Conservation (phyloP, 2,113 vertebrate species). For the Eidolon helvum region DNA sequence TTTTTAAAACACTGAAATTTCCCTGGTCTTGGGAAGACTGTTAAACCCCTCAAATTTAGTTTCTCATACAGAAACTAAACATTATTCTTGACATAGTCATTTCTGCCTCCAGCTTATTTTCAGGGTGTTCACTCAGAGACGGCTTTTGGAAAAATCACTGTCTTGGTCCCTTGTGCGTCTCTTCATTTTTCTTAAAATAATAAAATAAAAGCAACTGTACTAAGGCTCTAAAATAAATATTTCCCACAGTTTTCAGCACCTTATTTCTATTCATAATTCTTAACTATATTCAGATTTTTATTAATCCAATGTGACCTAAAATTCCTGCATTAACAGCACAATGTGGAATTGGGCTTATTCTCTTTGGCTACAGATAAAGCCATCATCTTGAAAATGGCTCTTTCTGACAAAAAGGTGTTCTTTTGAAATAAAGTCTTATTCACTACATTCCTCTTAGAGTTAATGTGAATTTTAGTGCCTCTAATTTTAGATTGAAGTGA, state of each 20-base stretch:
- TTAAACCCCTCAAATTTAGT: not conserved
- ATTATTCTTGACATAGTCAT: not conserved
- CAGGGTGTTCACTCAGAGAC: not conserved
- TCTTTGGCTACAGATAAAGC: constrained; percentile 95
- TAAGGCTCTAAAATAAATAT: constrained; percentile 84
- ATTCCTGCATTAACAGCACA: constrained; percentile 94
- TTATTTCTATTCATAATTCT: constrained; percentile 87
- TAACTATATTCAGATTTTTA: constrained; percentile 87
- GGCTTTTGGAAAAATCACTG: not conserved
- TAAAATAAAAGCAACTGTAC: constrained; percentile 72
- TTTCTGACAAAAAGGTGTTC: constrained; percentile 95
- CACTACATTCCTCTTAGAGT: constrained; percentile 91
- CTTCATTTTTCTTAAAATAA: constrained; percentile 56
- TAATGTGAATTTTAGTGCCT: constrained; percentile 98
- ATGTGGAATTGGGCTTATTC: constrained; percentile 90
- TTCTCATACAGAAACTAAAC: not conserved
- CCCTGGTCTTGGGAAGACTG: not conserved
- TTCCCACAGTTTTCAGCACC: constrained; percentile 74
- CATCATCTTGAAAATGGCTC: constrained; percentile 96
- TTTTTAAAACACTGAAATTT: not conserved
- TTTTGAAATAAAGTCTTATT: constrained; percentile 94
- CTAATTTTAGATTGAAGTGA: constrained; percentile 95
- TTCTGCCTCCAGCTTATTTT: not conserved
- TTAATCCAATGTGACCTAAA: constrained; percentile 88
- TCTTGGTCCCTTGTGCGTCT: not conserved